Evolutionary conservation across 1,140 invertebrate species (phyloP).

Genomic region (Lethocerus indicus): DNA sequence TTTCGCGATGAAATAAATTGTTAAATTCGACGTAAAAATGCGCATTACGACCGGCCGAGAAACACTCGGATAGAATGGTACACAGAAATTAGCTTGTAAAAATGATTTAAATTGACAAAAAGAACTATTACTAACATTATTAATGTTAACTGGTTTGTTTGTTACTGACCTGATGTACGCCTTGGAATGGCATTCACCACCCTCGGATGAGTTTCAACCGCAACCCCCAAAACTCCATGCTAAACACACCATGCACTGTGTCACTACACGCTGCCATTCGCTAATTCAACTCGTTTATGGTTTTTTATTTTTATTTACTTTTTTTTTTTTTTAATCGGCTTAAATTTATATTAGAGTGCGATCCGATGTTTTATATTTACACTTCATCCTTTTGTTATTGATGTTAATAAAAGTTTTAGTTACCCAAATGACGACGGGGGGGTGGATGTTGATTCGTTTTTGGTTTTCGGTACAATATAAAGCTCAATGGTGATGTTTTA

Average conservation of each 20-base stretch:
- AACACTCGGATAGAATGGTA: not conserved
- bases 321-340: not conserved
- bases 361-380: not conserved
- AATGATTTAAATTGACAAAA: not conserved
- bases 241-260: conserved; percentile 12
- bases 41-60: not conserved
- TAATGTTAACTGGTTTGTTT: too few species aligned
- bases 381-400: not conserved
- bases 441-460: too few species aligned
- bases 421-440: not conserved
- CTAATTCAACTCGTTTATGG: conserved; percentile 8
- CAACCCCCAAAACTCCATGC: conserved; percentile 9
- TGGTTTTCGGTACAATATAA: too few species aligned
- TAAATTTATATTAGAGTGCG: not conserved
- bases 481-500: too few species aligned
- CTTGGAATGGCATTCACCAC: conserved; percentile 13
- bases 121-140: conserved; percentile 5
- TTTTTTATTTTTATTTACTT: conserved; percentile 3
- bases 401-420: not conserved
- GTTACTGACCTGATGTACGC: too few species aligned
- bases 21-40: not conserved
- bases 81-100: not conserved
- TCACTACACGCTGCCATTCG: conserved; percentile 9
- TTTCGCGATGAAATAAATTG: not conserved
- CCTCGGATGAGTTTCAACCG: conserved; percentile 10